These are phyloP conservation scores for Hephaestus fuliginosus DNA, from an alignment of 2,797 vertebrate species.

Conservation along the genomic window DNA sequence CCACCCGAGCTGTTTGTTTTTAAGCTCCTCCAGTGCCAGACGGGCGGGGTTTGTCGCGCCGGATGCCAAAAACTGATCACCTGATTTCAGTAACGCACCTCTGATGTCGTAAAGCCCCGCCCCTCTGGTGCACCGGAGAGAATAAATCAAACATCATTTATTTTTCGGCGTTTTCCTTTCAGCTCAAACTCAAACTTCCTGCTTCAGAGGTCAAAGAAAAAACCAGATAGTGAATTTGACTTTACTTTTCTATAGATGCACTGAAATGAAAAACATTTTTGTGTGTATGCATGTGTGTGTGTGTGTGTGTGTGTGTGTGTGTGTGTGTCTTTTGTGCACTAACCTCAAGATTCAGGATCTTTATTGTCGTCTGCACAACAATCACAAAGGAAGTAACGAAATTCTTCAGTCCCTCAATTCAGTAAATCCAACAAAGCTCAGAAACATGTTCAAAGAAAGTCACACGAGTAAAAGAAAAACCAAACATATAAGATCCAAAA, in stretches of 20 bases:
- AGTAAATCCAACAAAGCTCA: too few relatives aligned
- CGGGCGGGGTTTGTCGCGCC: conserved; percentile 10
- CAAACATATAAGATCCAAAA: too few relatives aligned
- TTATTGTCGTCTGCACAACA: too few relatives aligned
- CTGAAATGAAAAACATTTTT: not conserved
- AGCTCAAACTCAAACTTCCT: not conserved
- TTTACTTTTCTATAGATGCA: not conserved
- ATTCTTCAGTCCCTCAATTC: too few relatives aligned
- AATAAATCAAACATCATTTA: conserved; percentile 2
- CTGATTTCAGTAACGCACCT: not conserved
- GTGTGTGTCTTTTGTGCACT: not conserved
- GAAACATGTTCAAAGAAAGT: too few relatives aligned
- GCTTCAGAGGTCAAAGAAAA: not conserved
- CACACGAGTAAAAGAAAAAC: too few relatives aligned
- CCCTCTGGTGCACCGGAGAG: not conserved
- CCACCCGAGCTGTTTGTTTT: conserved; percentile 17
- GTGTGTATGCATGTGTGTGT: too few relatives aligned
- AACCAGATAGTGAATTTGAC: not conserved
- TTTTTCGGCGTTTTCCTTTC: not conserved
- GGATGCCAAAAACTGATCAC: not conserved
- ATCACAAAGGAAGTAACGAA: too few relatives aligned
- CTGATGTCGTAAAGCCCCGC: not conserved
- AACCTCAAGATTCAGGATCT: not conserved
- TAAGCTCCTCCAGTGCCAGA: conserved; percentile 17
- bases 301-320: not conserved